phyloP scores from a whole-genome alignment of 1,140 invertebrate genomes.

The Sycobia sp. region DNA sequence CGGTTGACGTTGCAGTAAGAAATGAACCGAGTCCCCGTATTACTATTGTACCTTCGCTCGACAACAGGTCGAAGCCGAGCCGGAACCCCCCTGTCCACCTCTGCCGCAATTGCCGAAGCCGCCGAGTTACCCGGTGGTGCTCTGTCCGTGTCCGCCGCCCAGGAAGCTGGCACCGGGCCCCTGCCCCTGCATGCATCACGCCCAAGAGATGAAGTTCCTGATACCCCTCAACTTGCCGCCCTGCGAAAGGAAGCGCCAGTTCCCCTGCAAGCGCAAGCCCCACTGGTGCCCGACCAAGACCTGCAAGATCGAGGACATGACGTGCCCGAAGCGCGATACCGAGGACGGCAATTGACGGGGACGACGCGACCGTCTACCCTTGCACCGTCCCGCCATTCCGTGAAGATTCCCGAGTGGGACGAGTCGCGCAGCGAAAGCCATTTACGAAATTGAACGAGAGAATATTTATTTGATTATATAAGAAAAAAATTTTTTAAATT shows the following conservation, averaged over 20 bases:
- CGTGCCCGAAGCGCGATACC: no score
- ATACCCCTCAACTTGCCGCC: conserved; percentile 8
- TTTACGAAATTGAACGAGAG: conserved; percentile 1
- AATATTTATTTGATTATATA: conserved; percentile 25
- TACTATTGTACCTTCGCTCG: no score
- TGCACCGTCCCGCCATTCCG: no score
- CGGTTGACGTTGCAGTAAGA: no score
- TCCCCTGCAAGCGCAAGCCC: conserved; percentile 27
- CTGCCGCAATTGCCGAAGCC: conserved; percentile 42
- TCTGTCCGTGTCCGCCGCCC: conserved; percentile 46
- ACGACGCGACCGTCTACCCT: no score
- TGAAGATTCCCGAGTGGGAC: no score
- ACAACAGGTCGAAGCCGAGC: no score
- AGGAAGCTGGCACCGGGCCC: conserved; percentile 45
- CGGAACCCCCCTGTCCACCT: conserved; percentile 32
- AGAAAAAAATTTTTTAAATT: conserved; percentile 25
- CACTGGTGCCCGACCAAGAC: conserved; percentile 26
- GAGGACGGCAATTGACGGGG: no score
- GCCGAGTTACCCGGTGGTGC: conserved; percentile 37
- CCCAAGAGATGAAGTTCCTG: not conserved
- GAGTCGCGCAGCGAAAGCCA: no score
- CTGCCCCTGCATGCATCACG: conserved; percentile 41
- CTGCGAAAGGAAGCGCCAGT: conserved; percentile 33
- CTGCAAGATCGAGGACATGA: no score
- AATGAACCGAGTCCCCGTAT: no score